Percentiles rank a stretch among this genome's conserved stretches.
These are phyloP conservation scores for Baryphthengus martii DNA, from an alignment of 2,113 vertebrate species.

Conservation along the genomic window DNA sequence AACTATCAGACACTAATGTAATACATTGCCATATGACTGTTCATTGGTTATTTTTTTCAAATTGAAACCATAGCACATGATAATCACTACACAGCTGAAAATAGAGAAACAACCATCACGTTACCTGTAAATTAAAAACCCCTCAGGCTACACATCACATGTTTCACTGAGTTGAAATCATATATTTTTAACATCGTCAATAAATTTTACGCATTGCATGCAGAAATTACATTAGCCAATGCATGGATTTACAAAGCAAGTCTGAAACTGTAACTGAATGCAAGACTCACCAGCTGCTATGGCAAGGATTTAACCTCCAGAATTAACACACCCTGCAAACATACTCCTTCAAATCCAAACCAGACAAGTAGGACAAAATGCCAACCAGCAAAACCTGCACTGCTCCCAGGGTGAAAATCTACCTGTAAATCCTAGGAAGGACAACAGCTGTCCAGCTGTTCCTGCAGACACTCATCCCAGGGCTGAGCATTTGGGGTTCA, in stretches of 20 bases:
- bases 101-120: neutral
- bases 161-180: neutral
- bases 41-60: neutral
- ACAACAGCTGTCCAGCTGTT: neutral
- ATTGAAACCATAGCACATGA: neutral
- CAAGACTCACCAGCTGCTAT: neutral
- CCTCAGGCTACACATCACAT: neutral
- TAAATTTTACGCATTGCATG: neutral
- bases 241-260: neutral
- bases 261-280: neutral
- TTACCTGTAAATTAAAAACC: neutral
- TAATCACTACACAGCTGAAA: neutral
- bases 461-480: neutral
- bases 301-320: neutral
- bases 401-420: neutral
- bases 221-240: neutral
- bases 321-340: neutral
- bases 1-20: neutral
- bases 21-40: neutral
- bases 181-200: neutral
- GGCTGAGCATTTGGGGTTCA: neutral
- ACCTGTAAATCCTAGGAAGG: neutral
- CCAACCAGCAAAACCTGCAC: neutral
- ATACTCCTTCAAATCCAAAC: neutral
- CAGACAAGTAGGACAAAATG: conserved; percentile 19